Percentiles rank a stretch among this genome's conserved stretches.
Evolutionary conservation across 2,888 invertebrate genomes (phyloP).

Genomic region (Odontothrips loti): DNA sequence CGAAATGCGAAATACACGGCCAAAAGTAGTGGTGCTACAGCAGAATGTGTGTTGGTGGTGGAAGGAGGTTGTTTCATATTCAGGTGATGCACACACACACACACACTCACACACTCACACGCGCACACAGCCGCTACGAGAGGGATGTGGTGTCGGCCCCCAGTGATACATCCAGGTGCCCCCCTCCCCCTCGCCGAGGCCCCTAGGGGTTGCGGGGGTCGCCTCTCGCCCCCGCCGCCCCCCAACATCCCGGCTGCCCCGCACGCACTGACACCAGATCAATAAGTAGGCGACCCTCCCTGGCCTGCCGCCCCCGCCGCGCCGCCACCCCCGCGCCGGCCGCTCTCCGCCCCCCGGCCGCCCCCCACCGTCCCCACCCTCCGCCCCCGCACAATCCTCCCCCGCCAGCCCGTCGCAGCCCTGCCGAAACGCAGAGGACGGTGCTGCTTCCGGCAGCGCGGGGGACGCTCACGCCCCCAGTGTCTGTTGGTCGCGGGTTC

Average conservation of each 20-base stretch:
- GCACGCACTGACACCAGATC: constrained; percentile 25
- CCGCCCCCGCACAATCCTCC: background rate
- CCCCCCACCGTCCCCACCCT: background rate
- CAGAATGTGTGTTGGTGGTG: too few species aligned
- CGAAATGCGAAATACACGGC: too few species aligned
- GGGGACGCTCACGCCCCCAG: too few species aligned
- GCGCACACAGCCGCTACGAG: background rate
- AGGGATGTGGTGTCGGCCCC: background rate
- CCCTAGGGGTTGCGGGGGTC: background rate
- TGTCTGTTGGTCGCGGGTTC: too few species aligned
- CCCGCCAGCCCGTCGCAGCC: background rate
- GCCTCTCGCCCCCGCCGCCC: too few species aligned
- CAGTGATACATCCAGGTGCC: constrained; percentile 10
- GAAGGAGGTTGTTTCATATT: too few species aligned
- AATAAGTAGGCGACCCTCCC: background rate
- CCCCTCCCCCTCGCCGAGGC: background rate
- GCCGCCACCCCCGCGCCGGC: background rate
- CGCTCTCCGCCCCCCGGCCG: background rate
- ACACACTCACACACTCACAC: too few species aligned
- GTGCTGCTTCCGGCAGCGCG: too few species aligned
- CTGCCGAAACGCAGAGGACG: background rate
- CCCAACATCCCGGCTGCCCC: background rate
- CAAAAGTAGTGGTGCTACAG: too few species aligned
- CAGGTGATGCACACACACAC: too few species aligned
- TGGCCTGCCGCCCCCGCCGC: background rate